Evolutionary conservation across 2,113 vertebrate species (phyloP), one percentile per base, ranked within the genome.

Genomic region (Cavia porcellus): DNA sequence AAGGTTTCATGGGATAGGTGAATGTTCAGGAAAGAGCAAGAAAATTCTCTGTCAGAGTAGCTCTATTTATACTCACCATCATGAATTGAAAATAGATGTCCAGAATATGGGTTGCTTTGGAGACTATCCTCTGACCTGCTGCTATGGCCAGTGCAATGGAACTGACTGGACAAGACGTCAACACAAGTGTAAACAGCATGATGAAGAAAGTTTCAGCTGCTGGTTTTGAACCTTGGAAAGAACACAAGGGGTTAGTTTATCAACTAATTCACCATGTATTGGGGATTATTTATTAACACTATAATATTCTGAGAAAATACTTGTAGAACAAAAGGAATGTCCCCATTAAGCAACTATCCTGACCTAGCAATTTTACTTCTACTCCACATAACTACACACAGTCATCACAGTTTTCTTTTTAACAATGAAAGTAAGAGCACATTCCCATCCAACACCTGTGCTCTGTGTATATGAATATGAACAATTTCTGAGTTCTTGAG

Each of bases 1-100:
- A 38, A 38, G 38, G 38, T 38, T 38, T 38, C 38, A 38, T 38
- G 38, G 38, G n/a, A n/a, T n/a, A n/a, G n/a, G n/a, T n/a, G n/a
- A n/a, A n/a, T n/a, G n/a, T n/a, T n/a, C n/a, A n/a, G n/a, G n/a
- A n/a, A n/a, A n/a, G n/a, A n/a, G n/a, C n/a, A n/a, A n/a, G n/a
- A n/a, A n/a, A n/a, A n/a, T n/a, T n/a, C n/a, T n/a, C n/a, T n/a
- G n/a, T n/a, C n/a, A n/a, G n/a, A n/a, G n/a, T n/a, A n/a, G n/a
- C n/a, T n/a, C 50, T 10, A 10, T 52, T 52, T 10, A 52, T 52
- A 52, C 50, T 52, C 50, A 52, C 50, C 50, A 52, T 52, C 50
- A 99, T 99, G 96, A 99, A 99, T 82, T 99, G 99, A 84, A 99
- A 99, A 8, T 87, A 0, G 86, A 99, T 99, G 30, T 99, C 99